phyloP scores from a whole-genome alignment of 2,888 invertebrate genomes.

The Drosophila mimetica region DNA sequence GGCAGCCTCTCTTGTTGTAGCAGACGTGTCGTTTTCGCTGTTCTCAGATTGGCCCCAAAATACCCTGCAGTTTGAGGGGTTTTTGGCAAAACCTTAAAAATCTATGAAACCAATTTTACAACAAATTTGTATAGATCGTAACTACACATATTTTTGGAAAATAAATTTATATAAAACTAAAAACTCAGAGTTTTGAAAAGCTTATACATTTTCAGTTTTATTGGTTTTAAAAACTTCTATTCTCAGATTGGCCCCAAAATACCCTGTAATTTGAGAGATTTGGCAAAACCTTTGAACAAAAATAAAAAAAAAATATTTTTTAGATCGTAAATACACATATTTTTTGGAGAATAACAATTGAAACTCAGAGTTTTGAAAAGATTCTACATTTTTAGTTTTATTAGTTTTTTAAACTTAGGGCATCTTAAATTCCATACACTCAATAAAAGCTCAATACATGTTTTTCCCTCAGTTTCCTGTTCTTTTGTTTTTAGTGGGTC shows the following conservation, averaged over 20 bases:
- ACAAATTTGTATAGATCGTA: too few species aligned
- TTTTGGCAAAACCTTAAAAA: background rate
- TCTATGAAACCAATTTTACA: too few species aligned
- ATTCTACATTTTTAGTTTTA: too few species aligned
- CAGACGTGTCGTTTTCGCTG: constrained; percentile 52
- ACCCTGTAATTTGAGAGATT: constrained; percentile 11
- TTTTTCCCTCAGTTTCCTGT: constrained; percentile 56
- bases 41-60: constrained; percentile 36
- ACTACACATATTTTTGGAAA: too few species aligned
- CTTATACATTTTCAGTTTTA: too few species aligned
- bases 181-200: too few species aligned
- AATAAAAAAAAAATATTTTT: background rate
- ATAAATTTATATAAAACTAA: too few species aligned
- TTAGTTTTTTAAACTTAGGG: background rate
- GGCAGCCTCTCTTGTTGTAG: constrained; percentile 40
- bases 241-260: constrained; percentile 35
- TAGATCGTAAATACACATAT: too few species aligned
- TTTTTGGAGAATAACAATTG: too few species aligned
- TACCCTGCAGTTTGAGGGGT: constrained; percentile 14
- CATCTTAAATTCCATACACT: background rate
- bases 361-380: too few species aligned
- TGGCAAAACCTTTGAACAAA: background rate
- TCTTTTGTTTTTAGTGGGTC: constrained; percentile 69
- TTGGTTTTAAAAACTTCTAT: too few species aligned
- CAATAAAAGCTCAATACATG: constrained; percentile 33